Conservation (phyloP, 1,140 invertebrate species). For the Nebria ingens region DNA sequence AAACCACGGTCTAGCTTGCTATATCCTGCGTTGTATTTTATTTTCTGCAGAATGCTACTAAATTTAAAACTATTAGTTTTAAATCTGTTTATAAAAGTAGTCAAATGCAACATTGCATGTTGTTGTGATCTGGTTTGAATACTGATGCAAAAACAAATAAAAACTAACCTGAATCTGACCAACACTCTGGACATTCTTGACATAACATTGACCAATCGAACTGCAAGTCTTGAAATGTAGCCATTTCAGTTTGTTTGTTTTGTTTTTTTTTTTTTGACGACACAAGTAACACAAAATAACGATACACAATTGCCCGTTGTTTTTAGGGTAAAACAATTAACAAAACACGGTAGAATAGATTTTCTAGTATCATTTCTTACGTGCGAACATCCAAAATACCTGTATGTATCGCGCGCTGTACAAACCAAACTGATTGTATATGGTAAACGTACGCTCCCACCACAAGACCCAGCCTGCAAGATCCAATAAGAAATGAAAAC, state of each 20-base stretch:
- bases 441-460: not conserved
- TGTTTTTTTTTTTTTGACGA: no score
- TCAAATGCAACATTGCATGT: no score
- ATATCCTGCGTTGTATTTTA: no score
- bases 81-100: no score
- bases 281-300: not conserved
- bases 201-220: conserved; percentile 45
- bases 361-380: conserved; percentile 16
- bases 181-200: conserved; percentile 44
- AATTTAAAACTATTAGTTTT: no score
- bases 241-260: conserved; percentile 30
- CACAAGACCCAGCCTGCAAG: not conserved
- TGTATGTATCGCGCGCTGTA: conserved; percentile 20
- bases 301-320: not conserved
- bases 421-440: conserved; percentile 29
- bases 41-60: no score
- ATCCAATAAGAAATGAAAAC: conserved; percentile 8
- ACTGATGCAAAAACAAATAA: conserved; percentile 2
- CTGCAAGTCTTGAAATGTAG: conserved; percentile 41
- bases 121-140: no score
- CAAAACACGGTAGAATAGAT: not conserved
- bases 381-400: conserved; percentile 31
- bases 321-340: not conserved
- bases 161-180: conserved; percentile 41
- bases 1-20: no score